These are phyloP conservation scores for Neoscelio sp. DNA, from an alignment of 2,888 invertebrate species.

Conservation along the genomic window DNA sequence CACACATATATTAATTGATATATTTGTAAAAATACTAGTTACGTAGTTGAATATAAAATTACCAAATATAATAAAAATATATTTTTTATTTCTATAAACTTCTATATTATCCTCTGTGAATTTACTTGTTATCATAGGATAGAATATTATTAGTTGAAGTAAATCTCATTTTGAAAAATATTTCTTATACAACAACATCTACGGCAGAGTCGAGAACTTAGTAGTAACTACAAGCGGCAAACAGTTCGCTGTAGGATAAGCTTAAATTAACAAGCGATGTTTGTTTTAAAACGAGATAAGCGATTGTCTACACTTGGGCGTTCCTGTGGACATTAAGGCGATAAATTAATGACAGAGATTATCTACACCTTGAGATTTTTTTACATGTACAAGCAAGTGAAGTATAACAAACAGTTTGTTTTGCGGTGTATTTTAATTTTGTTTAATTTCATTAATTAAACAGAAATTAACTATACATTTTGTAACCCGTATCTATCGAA, in stretches of 20 bases:
- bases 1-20: too few relatives aligned
- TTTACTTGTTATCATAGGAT: background rate
- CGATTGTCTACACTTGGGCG: constrained; percentile 73
- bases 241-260: constrained; percentile 58
- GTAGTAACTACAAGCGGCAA: constrained; percentile 2
- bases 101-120: background rate
- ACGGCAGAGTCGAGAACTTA: constrained; percentile 18
- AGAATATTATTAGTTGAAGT: constrained; percentile 12
- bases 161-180: constrained; percentile 30
- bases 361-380: constrained; percentile 40
- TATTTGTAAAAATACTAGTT: background rate
- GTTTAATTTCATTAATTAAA: constrained; percentile 19
- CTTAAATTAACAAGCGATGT: constrained; percentile 70
- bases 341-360: constrained; percentile 69
- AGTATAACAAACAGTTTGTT: constrained; percentile 21
- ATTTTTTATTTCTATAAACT: too few relatives aligned
- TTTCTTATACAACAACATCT: constrained; percentile 19
- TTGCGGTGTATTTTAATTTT: constrained; percentile 17
- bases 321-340: constrained; percentile 72
- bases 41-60: background rate
- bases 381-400: constrained; percentile 13
- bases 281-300: constrained; percentile 73
- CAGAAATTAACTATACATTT: constrained; percentile 4
- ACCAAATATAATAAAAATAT: too few relatives aligned
- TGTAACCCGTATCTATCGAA: background rate